Evolutionary conservation across 2,888 invertebrate species (phyloP).

Genomic region (Notodonta dromedarius): DNA sequence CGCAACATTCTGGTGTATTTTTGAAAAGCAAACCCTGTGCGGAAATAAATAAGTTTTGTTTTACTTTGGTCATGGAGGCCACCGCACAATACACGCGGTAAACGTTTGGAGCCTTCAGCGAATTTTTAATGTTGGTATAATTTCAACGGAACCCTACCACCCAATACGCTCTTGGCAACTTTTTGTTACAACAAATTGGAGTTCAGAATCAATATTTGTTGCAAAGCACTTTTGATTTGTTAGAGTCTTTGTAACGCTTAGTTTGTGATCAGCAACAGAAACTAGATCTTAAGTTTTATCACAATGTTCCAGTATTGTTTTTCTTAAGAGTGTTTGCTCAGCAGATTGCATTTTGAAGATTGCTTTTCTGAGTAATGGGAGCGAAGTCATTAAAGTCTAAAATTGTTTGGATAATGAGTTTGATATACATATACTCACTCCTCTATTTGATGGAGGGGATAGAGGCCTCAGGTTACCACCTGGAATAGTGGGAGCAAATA

Average conservation of each 20-base stretch:
- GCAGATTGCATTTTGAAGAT: background rate
- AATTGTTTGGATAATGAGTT: too few relatives aligned
- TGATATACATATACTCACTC: too few relatives aligned
- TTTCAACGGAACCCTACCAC: background rate
- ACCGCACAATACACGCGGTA: too few relatives aligned
- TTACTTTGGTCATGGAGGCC: too few relatives aligned
- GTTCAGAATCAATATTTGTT: background rate
- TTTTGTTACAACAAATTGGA: background rate
- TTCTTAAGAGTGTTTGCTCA: background rate
- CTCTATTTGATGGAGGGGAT: too few relatives aligned
- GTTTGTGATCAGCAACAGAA: conserved; percentile 1
- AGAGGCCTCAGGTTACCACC: too few relatives aligned
- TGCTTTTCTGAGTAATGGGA: background rate
- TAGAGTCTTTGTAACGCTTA: background rate
- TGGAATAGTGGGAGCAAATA: too few relatives aligned
- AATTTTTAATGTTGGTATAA: background rate
- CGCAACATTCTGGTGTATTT: too few relatives aligned
- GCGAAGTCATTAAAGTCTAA: too few relatives aligned
- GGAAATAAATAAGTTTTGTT: too few relatives aligned
- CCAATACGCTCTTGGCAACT: background rate
- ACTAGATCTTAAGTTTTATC: background rate
- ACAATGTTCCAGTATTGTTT: background rate
- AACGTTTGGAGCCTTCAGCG: too few relatives aligned
- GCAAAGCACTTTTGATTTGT: conserved; percentile 1
- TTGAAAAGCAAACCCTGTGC: too few relatives aligned